These are phyloP conservation scores for Poeciliopsis retropinna DNA, from an alignment of 2,113 vertebrate species.

Conservation along the genomic window DNA sequence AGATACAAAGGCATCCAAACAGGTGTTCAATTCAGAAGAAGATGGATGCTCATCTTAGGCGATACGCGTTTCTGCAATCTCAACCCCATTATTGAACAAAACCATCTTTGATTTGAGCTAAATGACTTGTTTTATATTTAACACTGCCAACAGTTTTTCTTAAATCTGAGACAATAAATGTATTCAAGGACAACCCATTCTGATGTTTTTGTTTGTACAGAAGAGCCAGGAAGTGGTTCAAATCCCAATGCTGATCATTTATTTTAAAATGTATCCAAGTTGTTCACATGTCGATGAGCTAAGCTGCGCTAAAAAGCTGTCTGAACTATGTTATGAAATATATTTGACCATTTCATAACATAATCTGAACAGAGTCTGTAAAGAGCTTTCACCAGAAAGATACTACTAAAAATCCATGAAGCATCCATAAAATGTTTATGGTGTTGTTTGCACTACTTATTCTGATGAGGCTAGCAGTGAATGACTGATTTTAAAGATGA, in stretches of 20 bases:
- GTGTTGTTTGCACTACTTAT: background rate
- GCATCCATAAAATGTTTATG: too few species aligned
- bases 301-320: background rate
- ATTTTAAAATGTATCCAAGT: background rate
- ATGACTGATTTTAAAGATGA: too few species aligned
- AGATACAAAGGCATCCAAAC: slow-evolving; percentile 10
- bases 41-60: slow-evolving; percentile 22
- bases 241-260: background rate
- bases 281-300: background rate
- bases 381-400: too few species aligned
- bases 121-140: slow-evolving; percentile 58
- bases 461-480: background rate
- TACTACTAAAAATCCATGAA: too few species aligned
- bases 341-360: background rate
- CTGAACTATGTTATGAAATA: background rate
- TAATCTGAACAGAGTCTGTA: background rate
- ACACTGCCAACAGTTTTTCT: slow-evolving; percentile 62
- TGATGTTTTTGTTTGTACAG: background rate
- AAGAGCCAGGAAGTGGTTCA: background rate
- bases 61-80: background rate
- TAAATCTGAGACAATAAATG: slow-evolving; percentile 70
- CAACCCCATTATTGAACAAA: slow-evolving; percentile 1
- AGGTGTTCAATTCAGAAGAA: slow-evolving; percentile 10
- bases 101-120: slow-evolving; percentile 43
- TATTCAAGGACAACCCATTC: slow-evolving; percentile 23